These are phyloP conservation scores for Amphipyra tragopoginis DNA, from an alignment of 2,888 invertebrate genomes.

Conservation along the genomic window DNA sequence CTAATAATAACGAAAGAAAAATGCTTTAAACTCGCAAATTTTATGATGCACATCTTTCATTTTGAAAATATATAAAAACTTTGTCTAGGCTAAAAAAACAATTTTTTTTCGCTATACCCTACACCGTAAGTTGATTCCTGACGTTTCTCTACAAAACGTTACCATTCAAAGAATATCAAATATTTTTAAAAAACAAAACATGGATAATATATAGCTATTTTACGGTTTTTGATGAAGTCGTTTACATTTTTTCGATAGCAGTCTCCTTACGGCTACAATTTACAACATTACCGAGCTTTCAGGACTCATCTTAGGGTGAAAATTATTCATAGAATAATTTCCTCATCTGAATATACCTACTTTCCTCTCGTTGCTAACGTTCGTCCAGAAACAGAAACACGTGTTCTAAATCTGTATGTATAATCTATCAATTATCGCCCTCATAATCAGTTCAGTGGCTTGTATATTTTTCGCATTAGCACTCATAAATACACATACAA, in stretches of 20 bases:
- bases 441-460: slow-evolving; percentile 39
- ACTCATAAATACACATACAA: slow-evolving; percentile 12
- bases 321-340: not conserved
- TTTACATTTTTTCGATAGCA: too few species aligned
- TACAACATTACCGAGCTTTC: too few species aligned
- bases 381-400: slow-evolving; percentile 15
- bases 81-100: not conserved
- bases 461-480: slow-evolving; percentile 40
- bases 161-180: too few species aligned
- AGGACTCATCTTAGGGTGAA: too few species aligned
- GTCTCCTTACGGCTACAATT: too few species aligned
- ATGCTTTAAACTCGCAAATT: not conserved
- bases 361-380: slow-evolving; percentile 20
- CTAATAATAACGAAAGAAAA: slow-evolving; percentile 3
- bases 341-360: not conserved
- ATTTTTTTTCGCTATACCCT: too few species aligned
- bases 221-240: too few species aligned
- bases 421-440: slow-evolving; percentile 34
- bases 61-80: not conserved
- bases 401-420: slow-evolving; percentile 25
- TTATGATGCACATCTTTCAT: slow-evolving; percentile 1
- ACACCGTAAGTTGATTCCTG: too few species aligned
- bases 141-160: too few species aligned
- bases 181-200: too few species aligned
- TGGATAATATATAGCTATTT: too few species aligned